These are phyloP conservation scores for Meta bourneti DNA, from an alignment of 2,888 invertebrate species.

Conservation along the genomic window DNA sequence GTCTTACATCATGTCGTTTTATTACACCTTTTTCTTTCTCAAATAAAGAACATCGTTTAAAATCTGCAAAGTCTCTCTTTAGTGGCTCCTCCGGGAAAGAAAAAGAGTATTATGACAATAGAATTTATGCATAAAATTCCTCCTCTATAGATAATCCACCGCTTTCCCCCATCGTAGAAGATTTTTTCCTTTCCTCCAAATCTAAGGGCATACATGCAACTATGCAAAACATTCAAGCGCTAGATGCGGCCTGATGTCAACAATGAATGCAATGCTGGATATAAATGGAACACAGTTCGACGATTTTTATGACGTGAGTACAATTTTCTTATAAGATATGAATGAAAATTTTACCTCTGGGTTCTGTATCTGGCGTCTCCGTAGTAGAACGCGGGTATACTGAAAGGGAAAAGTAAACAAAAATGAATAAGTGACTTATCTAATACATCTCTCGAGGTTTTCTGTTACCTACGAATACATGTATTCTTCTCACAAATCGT, in stretches of 20 bases:
- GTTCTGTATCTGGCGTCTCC: conserved; percentile 52
- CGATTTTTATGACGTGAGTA: conserved; percentile 57
- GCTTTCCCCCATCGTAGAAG: neutral
- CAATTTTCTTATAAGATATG: conserved; percentile 34
- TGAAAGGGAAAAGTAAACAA: conserved; percentile 46
- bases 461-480: conserved; percentile 13
- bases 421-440: conserved; percentile 38
- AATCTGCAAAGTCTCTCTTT: conserved; percentile 3
- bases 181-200: conserved; percentile 19
- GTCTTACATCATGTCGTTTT: conserved; percentile 22
- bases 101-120: conserved; percentile 32
- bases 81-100: conserved; percentile 5
- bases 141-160: neutral
- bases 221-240: conserved; percentile 18
- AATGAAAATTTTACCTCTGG: conserved; percentile 62
- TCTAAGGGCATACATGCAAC: neutral
- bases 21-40: conserved; percentile 30
- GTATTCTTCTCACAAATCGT: neutral
- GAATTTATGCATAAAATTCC: conserved; percentile 47
- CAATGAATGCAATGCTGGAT: conserved; percentile 24
- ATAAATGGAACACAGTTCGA: conserved; percentile 29
- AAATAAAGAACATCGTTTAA: neutral
- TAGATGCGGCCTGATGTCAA: conserved; percentile 26
- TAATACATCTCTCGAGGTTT: conserved; percentile 42
- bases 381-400: conserved; percentile 56